Evolutionary conservation across 1,140 invertebrate genomes (phyloP).

Genomic region (Drosophila paulistorum): DNA sequence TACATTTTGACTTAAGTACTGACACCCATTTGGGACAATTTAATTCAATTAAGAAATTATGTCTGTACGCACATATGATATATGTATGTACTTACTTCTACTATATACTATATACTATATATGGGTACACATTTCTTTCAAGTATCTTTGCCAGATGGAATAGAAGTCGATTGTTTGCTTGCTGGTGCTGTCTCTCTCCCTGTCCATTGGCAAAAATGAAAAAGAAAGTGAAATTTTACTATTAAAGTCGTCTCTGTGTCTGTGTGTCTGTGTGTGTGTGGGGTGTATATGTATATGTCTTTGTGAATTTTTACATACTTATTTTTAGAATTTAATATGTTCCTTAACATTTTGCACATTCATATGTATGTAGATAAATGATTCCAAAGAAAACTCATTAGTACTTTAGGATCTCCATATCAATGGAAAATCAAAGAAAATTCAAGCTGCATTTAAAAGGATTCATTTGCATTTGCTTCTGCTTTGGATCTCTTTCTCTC

Average conservation of each 20-base stretch:
- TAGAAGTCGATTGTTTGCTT: not conserved
- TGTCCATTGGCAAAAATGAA: not conserved
- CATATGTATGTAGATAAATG: not conserved
- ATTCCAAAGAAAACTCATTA: not conserved
- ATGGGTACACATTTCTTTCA: conserved; percentile 2
- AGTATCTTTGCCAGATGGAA: not conserved
- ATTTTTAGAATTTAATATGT: conserved; percentile 7
- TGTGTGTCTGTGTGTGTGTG: not conserved
- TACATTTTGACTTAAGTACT: conserved; percentile 36
- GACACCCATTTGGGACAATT: conserved; percentile 61
- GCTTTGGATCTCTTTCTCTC: not conserved
- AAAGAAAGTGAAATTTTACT: conserved; percentile 13
- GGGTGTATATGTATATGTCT: not conserved
- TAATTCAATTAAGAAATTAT: conserved; percentile 74
- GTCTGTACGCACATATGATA: conserved; percentile 25
- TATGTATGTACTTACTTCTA: not conserved
- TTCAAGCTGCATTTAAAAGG: not conserved
- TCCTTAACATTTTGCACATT: not conserved
- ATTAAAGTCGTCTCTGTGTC: not conserved
- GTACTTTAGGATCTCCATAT: not conserved
- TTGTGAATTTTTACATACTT: not conserved
- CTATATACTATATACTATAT: not conserved
- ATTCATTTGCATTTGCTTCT: not conserved
- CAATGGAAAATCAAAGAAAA: not conserved
- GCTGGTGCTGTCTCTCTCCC: not conserved